phyloP scores from a whole-genome alignment of 2,113 vertebrate genomes.

The Aspiorhynchus laticeps region DNA sequence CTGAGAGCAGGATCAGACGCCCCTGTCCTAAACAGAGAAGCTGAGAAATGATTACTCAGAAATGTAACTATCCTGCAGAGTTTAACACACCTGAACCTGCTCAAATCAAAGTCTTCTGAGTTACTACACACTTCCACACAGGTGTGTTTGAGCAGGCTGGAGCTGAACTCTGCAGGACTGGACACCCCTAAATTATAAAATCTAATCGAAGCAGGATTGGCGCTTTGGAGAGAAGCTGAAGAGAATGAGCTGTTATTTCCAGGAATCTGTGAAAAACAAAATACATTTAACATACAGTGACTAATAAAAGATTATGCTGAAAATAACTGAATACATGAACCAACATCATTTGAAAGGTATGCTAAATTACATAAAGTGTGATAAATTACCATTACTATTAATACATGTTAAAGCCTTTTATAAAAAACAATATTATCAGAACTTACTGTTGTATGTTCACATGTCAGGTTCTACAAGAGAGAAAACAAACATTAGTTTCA shows the following conservation, averaged over 20 bases:
- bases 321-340: neutral
- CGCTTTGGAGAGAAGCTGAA: neutral
- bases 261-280: neutral
- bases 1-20: neutral
- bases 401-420: neutral
- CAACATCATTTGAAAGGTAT: neutral
- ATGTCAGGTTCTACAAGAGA: conserved; percentile 67
- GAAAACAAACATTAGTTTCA: neutral
- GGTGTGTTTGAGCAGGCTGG: neutral
- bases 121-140: neutral
- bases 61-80: neutral
- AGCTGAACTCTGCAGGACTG: neutral
- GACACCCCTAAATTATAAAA: neutral
- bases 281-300: neutral
- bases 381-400: neutral
- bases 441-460: conserved; percentile 54
- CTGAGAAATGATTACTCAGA: neutral
- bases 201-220: neutral
- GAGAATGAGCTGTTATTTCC: neutral
- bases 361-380: neutral
- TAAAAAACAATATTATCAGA: neutral
- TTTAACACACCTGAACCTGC: neutral
- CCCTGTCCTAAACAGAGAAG: neutral
- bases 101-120: neutral
- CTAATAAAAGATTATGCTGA: neutral